A percentile compares a stretch with the other conserved stretches of the same genome.
phyloP scores from a whole-genome alignment of 1,140 invertebrate genomes.

The Panulirus ornatus region DNA sequence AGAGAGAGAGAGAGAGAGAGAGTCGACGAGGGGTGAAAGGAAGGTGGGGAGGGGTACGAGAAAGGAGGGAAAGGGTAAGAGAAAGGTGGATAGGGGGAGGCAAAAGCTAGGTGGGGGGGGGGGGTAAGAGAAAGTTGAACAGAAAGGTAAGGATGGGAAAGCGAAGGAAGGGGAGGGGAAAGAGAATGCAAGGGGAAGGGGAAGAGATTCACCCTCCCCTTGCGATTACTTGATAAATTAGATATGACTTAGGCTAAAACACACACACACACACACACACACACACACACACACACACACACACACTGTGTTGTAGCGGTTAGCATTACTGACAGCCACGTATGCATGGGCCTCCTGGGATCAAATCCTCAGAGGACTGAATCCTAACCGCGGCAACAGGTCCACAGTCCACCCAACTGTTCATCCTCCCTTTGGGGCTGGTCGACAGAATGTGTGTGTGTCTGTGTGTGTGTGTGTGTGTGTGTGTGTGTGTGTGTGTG shows the following conservation, averaged over 20 bases:
- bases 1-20: conserved; percentile 7
- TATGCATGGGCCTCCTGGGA: too few relatives aligned
- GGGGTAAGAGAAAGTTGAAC: not conserved
- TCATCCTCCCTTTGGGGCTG: not conserved
- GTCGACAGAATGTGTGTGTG: too few relatives aligned
- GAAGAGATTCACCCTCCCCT: too few relatives aligned
- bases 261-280: too few relatives aligned
- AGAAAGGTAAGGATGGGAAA: not conserved
- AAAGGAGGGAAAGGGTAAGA: not conserved
- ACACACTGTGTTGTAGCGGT: not conserved
- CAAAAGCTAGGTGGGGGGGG: not conserved
- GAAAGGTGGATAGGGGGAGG: not conserved
- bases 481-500: too few relatives aligned
- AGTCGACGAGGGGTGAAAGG: not conserved
- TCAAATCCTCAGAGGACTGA: not conserved
- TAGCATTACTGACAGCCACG: not conserved
- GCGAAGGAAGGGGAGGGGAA: not conserved
- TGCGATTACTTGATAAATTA: too few relatives aligned
- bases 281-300: not conserved
- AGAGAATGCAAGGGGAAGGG: not conserved
- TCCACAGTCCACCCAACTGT: not conserved
- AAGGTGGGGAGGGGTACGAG: not conserved
- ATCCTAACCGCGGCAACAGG: not conserved
- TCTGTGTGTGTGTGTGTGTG: too few relatives aligned
- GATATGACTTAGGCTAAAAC: too few relatives aligned